A percentile compares a stretch with the other conserved stretches of the same genome.
phyloP scores from a whole-genome alignment of 2,888 invertebrate genomes.

The Caenorhabditis sp. region DNA sequence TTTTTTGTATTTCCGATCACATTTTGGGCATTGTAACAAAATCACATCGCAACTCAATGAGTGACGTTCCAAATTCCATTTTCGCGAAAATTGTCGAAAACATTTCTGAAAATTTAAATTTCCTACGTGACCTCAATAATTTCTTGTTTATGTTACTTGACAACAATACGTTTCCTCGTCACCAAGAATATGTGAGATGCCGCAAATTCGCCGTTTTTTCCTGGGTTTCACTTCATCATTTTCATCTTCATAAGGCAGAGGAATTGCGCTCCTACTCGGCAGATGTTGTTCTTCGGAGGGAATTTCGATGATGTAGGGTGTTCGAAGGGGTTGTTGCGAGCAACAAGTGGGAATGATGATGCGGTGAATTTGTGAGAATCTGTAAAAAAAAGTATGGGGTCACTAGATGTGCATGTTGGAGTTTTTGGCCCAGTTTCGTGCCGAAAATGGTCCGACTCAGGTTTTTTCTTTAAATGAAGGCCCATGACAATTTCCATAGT shows the following conservation, averaged over 20 bases:
- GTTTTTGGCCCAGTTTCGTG: too few relatives aligned
- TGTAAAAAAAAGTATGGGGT: neutral
- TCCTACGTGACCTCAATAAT: too few relatives aligned
- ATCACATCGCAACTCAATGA: neutral
- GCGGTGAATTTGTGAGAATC: neutral
- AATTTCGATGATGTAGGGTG: constrained; percentile 30
- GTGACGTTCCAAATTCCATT: constrained; percentile 41
- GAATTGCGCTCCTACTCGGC: constrained; percentile 9
- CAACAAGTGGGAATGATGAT: constrained; percentile 11
- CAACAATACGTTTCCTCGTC: constrained; percentile 29
- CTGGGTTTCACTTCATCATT: constrained; percentile 4
- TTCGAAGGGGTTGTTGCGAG: constrained; percentile 4
- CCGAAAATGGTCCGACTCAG: too few relatives aligned
- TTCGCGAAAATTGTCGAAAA: constrained; percentile 38
- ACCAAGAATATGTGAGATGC: constrained; percentile 20
- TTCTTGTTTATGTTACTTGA: too few relatives aligned
- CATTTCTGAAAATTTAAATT: constrained; percentile 36
- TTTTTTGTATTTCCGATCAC: neutral
- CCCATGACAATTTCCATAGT: too few relatives aligned
- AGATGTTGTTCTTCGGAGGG: constrained; percentile 2
- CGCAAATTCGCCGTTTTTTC: constrained; percentile 12
- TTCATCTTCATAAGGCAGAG: constrained; percentile 17
- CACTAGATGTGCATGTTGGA: neutral
- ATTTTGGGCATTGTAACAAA: neutral
- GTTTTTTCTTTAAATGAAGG: too few relatives aligned